A percentile compares a stretch with the other conserved stretches of the same genome.
phyloP scores from a whole-genome alignment of 2,113 vertebrate genomes.

The Mionectes macconnelli region DNA sequence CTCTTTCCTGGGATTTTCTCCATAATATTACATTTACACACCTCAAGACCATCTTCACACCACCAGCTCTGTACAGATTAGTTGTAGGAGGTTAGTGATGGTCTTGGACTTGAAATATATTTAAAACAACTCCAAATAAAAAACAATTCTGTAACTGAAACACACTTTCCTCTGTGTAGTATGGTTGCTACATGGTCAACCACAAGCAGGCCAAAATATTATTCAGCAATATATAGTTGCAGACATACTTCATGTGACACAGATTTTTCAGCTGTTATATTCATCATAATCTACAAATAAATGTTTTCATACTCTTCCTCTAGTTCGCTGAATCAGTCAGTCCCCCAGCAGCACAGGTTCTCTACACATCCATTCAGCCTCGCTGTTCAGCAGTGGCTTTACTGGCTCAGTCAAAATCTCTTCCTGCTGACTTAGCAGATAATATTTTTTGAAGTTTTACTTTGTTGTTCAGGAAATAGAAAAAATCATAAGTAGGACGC shows the following conservation, averaged over 20 bases:
- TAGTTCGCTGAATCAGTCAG: not conserved
- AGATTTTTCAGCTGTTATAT: not conserved
- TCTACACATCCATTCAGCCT: not conserved
- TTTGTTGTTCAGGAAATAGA: not conserved
- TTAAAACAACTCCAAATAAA: not conserved
- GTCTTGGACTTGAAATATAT: not conserved
- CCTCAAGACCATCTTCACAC: not conserved
- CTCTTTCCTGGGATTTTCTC: not conserved
- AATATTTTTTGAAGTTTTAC: not conserved
- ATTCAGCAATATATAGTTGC: not conserved
- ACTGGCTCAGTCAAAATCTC: not conserved
- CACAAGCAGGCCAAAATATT: not conserved
- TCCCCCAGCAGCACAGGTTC: not conserved
- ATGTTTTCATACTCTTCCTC: not conserved
- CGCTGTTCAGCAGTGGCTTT: not conserved
- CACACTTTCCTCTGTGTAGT: accelerated
- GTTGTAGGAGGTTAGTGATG: not conserved
- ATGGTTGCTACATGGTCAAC: not conserved
- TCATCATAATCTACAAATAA: not conserved
- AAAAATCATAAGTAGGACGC: not conserved
- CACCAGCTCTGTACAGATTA: not conserved
- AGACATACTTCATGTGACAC: not conserved
- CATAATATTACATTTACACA: not conserved
- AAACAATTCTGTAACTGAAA: not conserved
- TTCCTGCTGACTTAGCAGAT: not conserved